These are phyloP conservation scores for Triplophysa rosa DNA, from an alignment of 2,113 vertebrate genomes.

Conservation along the genomic window DNA sequence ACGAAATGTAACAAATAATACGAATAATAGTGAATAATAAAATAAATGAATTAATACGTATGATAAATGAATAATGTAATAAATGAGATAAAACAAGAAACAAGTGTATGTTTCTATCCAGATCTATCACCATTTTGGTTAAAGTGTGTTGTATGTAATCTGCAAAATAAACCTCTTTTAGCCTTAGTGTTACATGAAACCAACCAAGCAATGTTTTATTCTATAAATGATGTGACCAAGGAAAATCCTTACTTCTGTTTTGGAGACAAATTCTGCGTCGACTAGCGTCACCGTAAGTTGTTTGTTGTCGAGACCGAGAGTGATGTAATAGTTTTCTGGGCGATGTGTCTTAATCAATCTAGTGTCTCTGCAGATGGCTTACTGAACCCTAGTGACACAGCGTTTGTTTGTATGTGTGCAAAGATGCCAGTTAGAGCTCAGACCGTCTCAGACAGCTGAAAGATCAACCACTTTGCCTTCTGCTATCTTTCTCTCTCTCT, in stretches of 20 bases:
- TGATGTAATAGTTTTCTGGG: conserved; percentile 24
- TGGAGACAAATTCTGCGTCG: background rate
- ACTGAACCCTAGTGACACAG: conserved; percentile 19
- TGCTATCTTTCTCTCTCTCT: conserved; percentile 29
- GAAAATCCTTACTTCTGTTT: background rate
- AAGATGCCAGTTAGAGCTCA: conserved; percentile 23
- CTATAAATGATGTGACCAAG: background rate
- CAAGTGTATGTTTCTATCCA: no score
- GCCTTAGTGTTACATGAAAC: background rate
- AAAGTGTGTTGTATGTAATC: background rate
- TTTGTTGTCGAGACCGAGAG: conserved; percentile 8
- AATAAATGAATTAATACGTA: no score
- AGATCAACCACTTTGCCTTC: conserved; percentile 46
- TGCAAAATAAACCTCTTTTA: background rate
- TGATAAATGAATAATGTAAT: no score
- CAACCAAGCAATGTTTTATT: background rate
- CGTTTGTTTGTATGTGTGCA: conserved; percentile 13
- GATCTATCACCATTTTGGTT: no score
- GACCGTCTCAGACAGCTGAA: conserved; percentile 30
- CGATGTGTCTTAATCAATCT: conserved; percentile 30
- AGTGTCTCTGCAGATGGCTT: conserved; percentile 31
- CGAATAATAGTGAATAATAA: no score
- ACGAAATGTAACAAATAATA: no score
- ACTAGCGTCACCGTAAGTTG: background rate
- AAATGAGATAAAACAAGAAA: no score